phyloP scores from a whole-genome alignment of 2,888 invertebrate genomes.

The Netelia virgata region DNA sequence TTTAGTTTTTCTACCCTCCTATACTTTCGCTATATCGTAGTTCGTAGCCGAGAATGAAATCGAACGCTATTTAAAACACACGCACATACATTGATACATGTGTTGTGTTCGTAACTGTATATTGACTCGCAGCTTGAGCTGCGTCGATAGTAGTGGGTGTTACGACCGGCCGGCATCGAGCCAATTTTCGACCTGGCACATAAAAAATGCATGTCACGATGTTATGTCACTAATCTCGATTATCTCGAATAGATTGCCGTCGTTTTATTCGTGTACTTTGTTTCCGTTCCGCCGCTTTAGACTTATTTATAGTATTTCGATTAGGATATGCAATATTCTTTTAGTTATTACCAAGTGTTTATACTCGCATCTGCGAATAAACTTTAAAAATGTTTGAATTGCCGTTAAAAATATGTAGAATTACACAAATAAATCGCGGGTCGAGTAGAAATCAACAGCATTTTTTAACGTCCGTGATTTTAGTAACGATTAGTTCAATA shows the following conservation, averaged over 20 bases:
- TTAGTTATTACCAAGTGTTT: no score
- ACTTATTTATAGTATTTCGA: no score
- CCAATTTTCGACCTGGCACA: slow-evolving; percentile 12
- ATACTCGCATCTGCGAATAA: no score
- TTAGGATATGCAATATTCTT: no score
- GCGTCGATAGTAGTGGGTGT: not conserved
- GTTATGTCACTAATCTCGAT: not conserved
- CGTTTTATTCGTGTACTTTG: not conserved
- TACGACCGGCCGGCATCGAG: not conserved
- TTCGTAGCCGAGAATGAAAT: slow-evolving; percentile 27
- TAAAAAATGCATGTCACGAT: not conserved
- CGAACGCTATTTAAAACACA: not conserved
- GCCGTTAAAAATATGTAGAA: no score
- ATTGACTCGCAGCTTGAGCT: not conserved
- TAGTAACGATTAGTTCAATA: no score
- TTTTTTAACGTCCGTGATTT: no score
- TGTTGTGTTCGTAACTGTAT: not conserved
- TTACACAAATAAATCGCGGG: no score
- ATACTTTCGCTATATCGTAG: slow-evolving; percentile 35
- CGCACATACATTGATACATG: not conserved
- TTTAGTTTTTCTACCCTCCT: slow-evolving; percentile 35
- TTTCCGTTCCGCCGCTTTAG: no score
- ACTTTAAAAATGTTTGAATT: no score
- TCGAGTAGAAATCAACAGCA: no score
- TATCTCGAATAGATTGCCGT: not conserved